Conservation (phyloP, 2,888 invertebrate species). For the Polydrusus cervinus region DNA sequence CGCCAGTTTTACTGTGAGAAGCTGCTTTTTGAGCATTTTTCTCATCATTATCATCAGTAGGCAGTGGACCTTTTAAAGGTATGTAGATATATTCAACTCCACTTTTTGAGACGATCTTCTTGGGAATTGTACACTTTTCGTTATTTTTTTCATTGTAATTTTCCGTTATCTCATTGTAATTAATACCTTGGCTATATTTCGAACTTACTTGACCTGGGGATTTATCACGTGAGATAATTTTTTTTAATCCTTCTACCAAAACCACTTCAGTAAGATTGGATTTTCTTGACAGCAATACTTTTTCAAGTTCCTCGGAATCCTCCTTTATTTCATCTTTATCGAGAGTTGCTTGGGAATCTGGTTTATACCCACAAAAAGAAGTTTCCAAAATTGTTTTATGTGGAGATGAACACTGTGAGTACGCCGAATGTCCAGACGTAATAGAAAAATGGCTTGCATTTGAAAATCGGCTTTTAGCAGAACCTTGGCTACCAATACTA, state of each 20-base stretch:
- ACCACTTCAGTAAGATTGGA: slow-evolving; percentile 79
- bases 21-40: slow-evolving; percentile 56
- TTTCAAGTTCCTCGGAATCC: slow-evolving; percentile 73
- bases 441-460: slow-evolving; percentile 76
- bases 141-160: slow-evolving; percentile 55
- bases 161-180: slow-evolving; percentile 32
- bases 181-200: slow-evolving; percentile 4
- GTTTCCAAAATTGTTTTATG: slow-evolving; percentile 93
- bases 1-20: slow-evolving; percentile 48
- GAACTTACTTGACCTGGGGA: neutral
- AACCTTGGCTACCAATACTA: slow-evolving; percentile 87
- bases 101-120: slow-evolving; percentile 66
- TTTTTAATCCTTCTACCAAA: slow-evolving; percentile 77
- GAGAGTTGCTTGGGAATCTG: slow-evolving; percentile 54
- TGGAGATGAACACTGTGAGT: slow-evolving; percentile 88
- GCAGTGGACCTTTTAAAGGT: slow-evolving; percentile 71
- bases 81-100: slow-evolving; percentile 72
- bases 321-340: slow-evolving; percentile 64
- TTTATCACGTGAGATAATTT: neutral
- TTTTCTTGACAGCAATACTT: slow-evolving; percentile 75
- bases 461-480: slow-evolving; percentile 70
- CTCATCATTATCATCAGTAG: slow-evolving; percentile 44
- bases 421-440: slow-evolving; percentile 73
- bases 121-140: slow-evolving; percentile 62
- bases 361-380: slow-evolving; percentile 91